Base-by-base conservation (phyloP, 2,113 vertebrate genomes). In the Tinamus guttatus region DNA sequence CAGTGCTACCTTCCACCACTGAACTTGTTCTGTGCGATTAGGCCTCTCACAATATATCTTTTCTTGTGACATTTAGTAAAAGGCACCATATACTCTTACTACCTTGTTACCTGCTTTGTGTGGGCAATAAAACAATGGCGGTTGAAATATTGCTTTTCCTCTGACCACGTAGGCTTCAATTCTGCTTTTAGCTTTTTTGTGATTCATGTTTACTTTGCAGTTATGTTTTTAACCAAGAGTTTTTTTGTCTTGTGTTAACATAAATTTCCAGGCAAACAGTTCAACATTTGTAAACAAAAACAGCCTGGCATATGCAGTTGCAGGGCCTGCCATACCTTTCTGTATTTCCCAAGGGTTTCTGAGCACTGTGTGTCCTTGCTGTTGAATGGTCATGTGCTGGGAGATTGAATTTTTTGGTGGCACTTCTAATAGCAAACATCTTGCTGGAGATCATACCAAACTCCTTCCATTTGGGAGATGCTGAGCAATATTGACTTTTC, bases 391-490 rank as follows among this genome's bases (percentile, higher is more conserved):
- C 8, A 7, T 7, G 13, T 27, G 8, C 17, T 8, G 67, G 22
- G 10, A 49, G 15, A n/a, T 36, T 32, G 28, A 38, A 7, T 22
- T 45, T 52, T 54, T 4, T 20, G 79, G 21, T 19, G n/a, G 14
- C 27, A 28, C 7, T 79, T 4, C 24, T 34, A 12, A 59, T 27
- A 85, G 76, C 2, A 9, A 41, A 5, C 1, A 10, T 4, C 5
- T 90, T 75, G 5, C 6, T 67, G 70, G 18, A 11, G 7, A 34
- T 49, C 17, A 13, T 63, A 56, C 3, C 45, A 11, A 22, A 5
- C 4, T 49, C 8, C 1, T 49, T 79, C 4, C 24, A 5, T n/a
- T 7, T 24, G 9, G 3, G 5, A 58, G 2, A n/a, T 14, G 32
- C 3, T 8, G 5, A 74, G 3, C 11, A 69, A 9, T 45, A 27